A percentile compares a stretch with the other conserved stretches of the same genome.
Evolutionary conservation across 2,113 vertebrate genomes (phyloP).

Genomic region (Chaetops frenatus): DNA sequence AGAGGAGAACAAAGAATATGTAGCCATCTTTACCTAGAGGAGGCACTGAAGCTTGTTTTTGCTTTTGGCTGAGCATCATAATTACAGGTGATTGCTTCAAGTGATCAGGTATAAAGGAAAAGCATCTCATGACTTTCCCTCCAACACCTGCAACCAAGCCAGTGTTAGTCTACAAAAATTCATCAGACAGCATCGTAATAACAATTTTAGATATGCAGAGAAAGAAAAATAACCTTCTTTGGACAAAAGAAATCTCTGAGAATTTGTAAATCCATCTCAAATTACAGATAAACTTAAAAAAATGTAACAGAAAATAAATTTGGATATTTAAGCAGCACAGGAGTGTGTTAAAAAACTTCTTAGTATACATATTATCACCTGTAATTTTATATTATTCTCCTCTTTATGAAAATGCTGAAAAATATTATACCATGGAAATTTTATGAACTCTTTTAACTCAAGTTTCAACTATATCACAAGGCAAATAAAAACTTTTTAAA

Average conservation of each 20-base stretch:
- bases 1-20: neutral
- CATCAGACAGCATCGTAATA: neutral
- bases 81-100: rapidly evolving
- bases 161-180: neutral
- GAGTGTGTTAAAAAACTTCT: neutral
- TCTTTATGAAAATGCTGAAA: neutral
- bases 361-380: neutral
- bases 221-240: neutral
- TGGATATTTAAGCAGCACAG: neutral
- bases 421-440: neutral
- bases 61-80: neutral
- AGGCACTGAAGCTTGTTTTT: neutral
- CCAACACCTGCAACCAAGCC: neutral
- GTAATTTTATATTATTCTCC: neutral
- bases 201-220: neutral
- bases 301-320: neutral
- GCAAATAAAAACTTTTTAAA: neutral
- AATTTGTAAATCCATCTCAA: neutral
- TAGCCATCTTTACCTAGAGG: neutral
- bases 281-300: neutral
- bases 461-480: neutral
- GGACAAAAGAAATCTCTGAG: neutral
- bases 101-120: neutral
- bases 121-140: neutral
- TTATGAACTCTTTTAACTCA: neutral